These are phyloP conservation scores for Hyposmocoma kahamanoa DNA, from an alignment of 1,140 invertebrate genomes.

Conservation along the genomic window DNA sequence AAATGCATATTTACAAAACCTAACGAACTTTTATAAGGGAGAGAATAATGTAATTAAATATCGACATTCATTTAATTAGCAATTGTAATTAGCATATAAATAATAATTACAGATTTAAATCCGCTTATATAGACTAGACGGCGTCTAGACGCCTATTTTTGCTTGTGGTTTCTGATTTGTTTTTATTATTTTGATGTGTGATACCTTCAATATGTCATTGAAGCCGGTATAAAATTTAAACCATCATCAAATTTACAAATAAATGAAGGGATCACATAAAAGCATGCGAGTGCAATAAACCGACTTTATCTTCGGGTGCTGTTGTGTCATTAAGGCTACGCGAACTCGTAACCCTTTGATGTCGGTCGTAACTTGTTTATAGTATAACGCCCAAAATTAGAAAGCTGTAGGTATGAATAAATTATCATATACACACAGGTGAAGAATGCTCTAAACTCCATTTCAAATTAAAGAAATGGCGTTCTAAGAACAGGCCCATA, in stretches of 20 bases:
- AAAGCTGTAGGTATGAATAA: constrained; percentile 36
- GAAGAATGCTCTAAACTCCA: no score
- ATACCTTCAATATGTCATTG: not conserved
- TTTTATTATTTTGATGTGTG: not conserved
- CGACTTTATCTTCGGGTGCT: constrained; percentile 51
- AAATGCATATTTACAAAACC: not conserved
- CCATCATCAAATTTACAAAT: constrained; percentile 16
- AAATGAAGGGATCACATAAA: constrained; percentile 30
- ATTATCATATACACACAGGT: no score
- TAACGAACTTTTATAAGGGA: constrained; percentile 10
- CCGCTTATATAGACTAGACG: no score
- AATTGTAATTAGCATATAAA: not conserved
- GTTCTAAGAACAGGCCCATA: no score
- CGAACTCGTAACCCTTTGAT: constrained; percentile 54
- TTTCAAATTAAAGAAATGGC: no score
- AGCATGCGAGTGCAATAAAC: constrained; percentile 44
- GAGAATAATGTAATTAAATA: not conserved
- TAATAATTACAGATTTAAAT: no score
- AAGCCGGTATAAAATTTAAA: not conserved
- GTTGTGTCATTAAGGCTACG: constrained; percentile 51
- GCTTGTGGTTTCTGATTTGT: no score
- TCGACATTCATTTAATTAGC: not conserved
- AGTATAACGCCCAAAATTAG: constrained; percentile 49
- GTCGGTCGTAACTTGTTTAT: constrained; percentile 59
- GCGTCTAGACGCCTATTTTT: no score